These are phyloP conservation scores for Cheumatopsyche charites DNA, from an alignment of 1,140 invertebrate genomes.

Conservation along the genomic window DNA sequence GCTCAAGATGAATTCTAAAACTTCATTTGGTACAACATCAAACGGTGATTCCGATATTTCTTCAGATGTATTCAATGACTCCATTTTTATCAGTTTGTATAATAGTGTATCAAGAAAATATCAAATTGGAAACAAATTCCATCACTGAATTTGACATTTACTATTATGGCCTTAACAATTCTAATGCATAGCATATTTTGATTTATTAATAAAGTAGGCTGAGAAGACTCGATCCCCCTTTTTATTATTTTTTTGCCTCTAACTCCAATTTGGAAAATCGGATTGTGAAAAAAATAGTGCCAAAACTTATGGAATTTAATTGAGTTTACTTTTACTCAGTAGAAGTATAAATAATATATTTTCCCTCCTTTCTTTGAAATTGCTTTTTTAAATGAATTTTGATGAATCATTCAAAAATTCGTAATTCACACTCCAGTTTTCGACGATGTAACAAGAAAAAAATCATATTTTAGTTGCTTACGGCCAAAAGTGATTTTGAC, in stretches of 20 bases:
- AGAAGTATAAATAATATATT: neutral
- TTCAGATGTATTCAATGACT: neutral
- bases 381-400: neutral
- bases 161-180: no score
- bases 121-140: neutral
- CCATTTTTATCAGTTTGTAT: slow-evolving; percentile 5
- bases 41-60: slow-evolving; percentile 13
- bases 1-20: slow-evolving; percentile 89
- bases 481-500: neutral
- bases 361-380: neutral
- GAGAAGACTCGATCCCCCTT: no score
- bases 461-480: neutral
- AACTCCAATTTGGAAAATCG: no score
- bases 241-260: no score
- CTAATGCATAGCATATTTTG: no score
- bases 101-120: neutral
- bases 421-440: no score
- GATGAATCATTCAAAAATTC: no score
- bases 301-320: no score
- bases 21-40: slow-evolving; percentile 85
- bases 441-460: no score
- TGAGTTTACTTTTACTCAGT: no score
- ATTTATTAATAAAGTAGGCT: no score
- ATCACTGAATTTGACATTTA: neutral
- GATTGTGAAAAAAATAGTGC: no score